Conservation (phyloP, 37 sponge, comb jelly and placozoan species). For the Spongia lamella region DNA sequence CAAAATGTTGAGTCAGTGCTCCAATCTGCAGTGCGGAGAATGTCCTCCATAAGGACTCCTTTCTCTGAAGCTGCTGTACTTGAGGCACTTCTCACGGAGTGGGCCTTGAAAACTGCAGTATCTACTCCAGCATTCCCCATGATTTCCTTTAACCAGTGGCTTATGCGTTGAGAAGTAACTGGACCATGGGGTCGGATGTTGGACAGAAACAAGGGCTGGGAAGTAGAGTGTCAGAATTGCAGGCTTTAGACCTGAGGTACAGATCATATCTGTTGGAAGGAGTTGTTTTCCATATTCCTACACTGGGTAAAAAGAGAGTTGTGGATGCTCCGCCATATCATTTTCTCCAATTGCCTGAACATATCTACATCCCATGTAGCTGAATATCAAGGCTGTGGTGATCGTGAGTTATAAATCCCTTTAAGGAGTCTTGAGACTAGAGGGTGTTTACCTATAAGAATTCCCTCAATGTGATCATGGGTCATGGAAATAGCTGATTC, state of each 20-base stretch:
- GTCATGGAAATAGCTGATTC: conserved; percentile 31
- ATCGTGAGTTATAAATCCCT: conserved; percentile 25
- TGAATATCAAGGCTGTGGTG: conserved; percentile 21
- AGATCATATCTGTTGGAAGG: conserved; percentile 7
- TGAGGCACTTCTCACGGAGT: too few relatives aligned
- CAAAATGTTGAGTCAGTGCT: conserved; percentile 13
- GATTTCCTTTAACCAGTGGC: conserved; percentile 26
- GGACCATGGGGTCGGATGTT: conserved; percentile 3
- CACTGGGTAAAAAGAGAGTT: conserved; percentile 16
- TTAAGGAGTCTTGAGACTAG: conserved; percentile 16
- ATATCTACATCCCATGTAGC: conserved; percentile 24
- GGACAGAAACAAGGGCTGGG: conserved; percentile 35
- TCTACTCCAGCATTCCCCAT: conserved; percentile 26
- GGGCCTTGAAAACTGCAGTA: conserved; percentile 18
- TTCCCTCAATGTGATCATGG: conserved; percentile 14
- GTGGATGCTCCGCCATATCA: neutral
- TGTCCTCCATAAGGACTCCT: conserved; percentile 27
- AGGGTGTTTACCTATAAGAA: conserved; percentile 13
- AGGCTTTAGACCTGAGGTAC: too few relatives aligned
- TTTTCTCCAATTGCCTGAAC: neutral
- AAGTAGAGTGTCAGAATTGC: too few relatives aligned
- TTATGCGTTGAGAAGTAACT: conserved; percentile 15
- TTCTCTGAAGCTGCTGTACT: too few relatives aligned
- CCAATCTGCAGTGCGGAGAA: conserved; percentile 32
- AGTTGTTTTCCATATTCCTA: conserved; percentile 7